phyloP scores from a whole-genome alignment of 2,888 invertebrate genomes.

The Liopterus haemorrhoidalis region DNA sequence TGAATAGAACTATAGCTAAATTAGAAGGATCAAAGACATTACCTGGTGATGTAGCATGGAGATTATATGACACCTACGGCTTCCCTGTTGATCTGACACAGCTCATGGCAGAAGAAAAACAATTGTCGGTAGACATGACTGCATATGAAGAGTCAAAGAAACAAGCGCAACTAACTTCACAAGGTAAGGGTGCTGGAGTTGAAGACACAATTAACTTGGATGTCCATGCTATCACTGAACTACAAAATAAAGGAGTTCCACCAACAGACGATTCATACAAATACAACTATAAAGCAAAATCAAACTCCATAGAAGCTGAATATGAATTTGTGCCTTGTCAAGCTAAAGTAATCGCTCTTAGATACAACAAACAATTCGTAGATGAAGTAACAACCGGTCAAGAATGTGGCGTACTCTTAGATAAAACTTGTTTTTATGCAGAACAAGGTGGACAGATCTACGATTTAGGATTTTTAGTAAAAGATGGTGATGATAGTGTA shows the following conservation, averaged over 20 bases:
- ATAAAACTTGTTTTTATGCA: slow-evolving; percentile 93
- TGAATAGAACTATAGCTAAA: slow-evolving; percentile 86
- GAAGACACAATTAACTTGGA: slow-evolving; percentile 85
- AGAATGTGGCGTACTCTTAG: slow-evolving; percentile 86
- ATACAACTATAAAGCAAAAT: slow-evolving; percentile 73
- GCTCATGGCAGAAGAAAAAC: slow-evolving; percentile 96
- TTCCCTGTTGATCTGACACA: slow-evolving; percentile 97
- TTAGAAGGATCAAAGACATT: slow-evolving; percentile 64
- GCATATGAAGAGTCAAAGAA: slow-evolving; percentile 91
- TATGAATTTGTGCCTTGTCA: slow-evolving; percentile 70
- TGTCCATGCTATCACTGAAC: slow-evolving; percentile 88
- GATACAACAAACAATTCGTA: slow-evolving; percentile 78
- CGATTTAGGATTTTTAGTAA: slow-evolving; percentile 89
- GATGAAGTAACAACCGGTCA: slow-evolving; percentile 73
- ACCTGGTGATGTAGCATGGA: slow-evolving; percentile 97
- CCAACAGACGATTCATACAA: slow-evolving; percentile 88
- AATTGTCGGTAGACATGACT: slow-evolving; percentile 77
- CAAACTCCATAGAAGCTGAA: slow-evolving; percentile 59
- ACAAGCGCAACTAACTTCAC: slow-evolving; percentile 81
- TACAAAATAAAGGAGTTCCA: slow-evolving; percentile 70
- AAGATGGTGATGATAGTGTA: slow-evolving; percentile 73
- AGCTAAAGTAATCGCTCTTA: slow-evolving; percentile 75
- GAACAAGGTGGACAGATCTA: slow-evolving; percentile 99
- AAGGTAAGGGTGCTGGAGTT: slow-evolving; percentile 73
- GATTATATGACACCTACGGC: slow-evolving; percentile 95